Evolutionary conservation across 1,140 invertebrate species (phyloP).

Genomic region (Lordiphosa clarofinis): DNA sequence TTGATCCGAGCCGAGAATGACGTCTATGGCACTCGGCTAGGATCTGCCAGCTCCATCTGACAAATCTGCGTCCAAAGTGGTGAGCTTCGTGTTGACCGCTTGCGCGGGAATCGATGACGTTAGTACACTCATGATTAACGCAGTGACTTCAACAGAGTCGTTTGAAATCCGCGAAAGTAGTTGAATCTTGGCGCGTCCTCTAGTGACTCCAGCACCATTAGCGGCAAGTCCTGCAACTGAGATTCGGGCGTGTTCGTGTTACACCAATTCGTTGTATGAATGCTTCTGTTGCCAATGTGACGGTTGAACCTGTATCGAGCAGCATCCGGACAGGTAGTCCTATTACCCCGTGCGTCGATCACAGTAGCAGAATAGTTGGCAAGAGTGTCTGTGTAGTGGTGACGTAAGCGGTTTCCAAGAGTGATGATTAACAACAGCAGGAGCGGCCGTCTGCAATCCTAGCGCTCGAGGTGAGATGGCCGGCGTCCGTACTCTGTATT

Average conservation of each 20-base stretch:
- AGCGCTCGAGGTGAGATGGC: too few relatives aligned
- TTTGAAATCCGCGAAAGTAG: background rate
- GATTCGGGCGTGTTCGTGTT: background rate
- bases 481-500: too few relatives aligned
- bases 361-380: too few relatives aligned
- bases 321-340: too few relatives aligned
- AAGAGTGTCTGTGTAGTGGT: too few relatives aligned
- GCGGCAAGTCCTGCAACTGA: background rate
- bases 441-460: too few relatives aligned
- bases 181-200: background rate
- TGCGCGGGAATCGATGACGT: constrained; percentile 3
- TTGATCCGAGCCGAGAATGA: too few relatives aligned
- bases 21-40: too few relatives aligned
- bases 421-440: too few relatives aligned
- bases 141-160: background rate
- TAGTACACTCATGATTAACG: constrained; percentile 2
- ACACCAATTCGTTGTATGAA: background rate
- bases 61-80: background rate
- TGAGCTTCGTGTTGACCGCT: background rate
- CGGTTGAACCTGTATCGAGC: too few relatives aligned
- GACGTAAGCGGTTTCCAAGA: too few relatives aligned
- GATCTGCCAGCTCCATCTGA: background rate
- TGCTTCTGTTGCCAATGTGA: background rate
- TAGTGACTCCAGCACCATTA: background rate
- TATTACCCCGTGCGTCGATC: too few relatives aligned